These are phyloP conservation scores for Leucophenga maculata DNA, from an alignment of 2,888 invertebrate species.

Conservation along the genomic window DNA sequence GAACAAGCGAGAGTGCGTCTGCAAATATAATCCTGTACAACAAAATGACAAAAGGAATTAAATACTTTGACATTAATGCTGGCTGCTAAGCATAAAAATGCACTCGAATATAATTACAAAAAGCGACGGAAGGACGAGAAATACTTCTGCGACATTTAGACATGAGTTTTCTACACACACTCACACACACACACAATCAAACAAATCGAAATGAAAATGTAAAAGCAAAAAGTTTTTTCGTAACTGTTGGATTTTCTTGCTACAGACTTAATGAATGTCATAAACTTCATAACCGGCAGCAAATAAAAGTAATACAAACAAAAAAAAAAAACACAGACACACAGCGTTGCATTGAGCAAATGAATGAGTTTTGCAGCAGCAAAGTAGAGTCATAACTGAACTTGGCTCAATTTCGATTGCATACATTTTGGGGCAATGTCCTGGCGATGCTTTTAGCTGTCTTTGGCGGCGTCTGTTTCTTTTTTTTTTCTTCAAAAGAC, in stretches of 20 bases:
- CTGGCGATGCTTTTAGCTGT: conserved; percentile 38
- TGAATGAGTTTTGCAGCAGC: neutral
- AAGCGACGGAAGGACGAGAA: neutral
- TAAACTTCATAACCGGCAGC: conserved; percentile 46
- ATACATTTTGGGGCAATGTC: conserved; percentile 64
- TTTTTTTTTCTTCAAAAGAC: conserved; percentile 7
- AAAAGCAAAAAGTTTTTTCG: conserved; percentile 24
- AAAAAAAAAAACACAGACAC: neutral
- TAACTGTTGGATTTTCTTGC: conserved; percentile 32
- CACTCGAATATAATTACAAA: conserved; percentile 9
- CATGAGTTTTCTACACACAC: neutral
- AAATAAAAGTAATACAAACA: neutral
- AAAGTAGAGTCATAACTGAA: conserved; percentile 43
- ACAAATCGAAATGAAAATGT: conserved; percentile 48
- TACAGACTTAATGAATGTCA: conserved; percentile 56
- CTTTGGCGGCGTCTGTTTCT: conserved; percentile 20
- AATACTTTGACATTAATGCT: neutral
- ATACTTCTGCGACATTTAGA: neutral
- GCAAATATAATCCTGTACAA: no score
- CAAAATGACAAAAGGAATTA: conserved; percentile 10
- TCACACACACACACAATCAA: conserved; percentile 21
- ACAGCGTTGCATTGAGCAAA: conserved; percentile 5
- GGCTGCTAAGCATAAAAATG: neutral
- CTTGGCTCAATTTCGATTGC: conserved; percentile 54
- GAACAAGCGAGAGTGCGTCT: no score